phyloP scores from a whole-genome alignment of 2,888 invertebrate genomes.

The Meteorus cinctellus region DNA sequence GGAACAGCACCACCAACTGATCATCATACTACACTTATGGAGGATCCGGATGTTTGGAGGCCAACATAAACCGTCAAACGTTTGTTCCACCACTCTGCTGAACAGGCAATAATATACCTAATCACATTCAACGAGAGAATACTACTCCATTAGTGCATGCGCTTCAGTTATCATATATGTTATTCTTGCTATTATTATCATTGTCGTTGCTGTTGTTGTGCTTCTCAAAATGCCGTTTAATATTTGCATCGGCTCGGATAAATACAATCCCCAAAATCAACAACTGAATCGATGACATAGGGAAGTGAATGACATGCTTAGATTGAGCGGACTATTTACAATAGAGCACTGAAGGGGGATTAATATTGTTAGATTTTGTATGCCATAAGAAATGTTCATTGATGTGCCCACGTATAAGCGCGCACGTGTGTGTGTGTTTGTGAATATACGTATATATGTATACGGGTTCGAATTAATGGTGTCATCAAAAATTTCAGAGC shows the following conservation, averaged over 20 bases:
- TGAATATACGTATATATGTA: background rate
- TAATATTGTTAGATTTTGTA: background rate
- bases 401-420: too few relatives aligned
- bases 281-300: background rate
- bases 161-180: background rate
- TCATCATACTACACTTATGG: conserved; percentile 89
- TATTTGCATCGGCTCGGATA: background rate
- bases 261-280: background rate
- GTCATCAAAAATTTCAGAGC: conserved; percentile 77
- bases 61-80: conserved; percentile 83
- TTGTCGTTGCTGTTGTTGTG: too few relatives aligned
- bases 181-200: background rate
- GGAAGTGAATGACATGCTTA: background rate
- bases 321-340: background rate
- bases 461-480: too few relatives aligned
- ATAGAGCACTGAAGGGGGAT: background rate
- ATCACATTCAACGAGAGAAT: conserved; percentile 16
- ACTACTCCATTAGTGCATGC: conserved; percentile 19
- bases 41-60: conserved; percentile 95
- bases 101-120: conserved; percentile 70
- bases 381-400: background rate
- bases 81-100: conserved; percentile 69
- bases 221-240: background rate
- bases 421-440: background rate
- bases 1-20: conserved; percentile 78